phyloP scores from a whole-genome alignment of 2,888 invertebrate genomes.

The Leptopilina syphax region DNA sequence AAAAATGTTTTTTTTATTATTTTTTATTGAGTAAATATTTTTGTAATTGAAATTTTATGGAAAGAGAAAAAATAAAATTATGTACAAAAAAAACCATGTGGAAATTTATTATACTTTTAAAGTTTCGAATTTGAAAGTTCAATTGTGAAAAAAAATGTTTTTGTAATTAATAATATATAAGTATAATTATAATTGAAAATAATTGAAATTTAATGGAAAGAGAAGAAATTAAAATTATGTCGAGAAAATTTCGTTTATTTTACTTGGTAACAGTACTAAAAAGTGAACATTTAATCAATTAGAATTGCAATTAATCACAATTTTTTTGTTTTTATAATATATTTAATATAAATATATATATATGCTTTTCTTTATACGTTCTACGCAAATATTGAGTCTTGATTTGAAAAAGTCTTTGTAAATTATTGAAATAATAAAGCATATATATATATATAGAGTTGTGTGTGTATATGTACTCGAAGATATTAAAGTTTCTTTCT shows the following conservation, averaged over 20 bases:
- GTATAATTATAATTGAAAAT: background rate
- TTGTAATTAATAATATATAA: no score
- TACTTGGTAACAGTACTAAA: slow-evolving; percentile 24
- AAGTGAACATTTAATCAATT: slow-evolving; percentile 1
- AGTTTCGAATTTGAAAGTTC: no score
- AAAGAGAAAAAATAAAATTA: no score
- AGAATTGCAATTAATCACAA: slow-evolving; percentile 31
- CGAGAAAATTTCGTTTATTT: slow-evolving; percentile 17
- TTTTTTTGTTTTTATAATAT: background rate
- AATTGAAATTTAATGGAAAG: background rate
- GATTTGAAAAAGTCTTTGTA: slow-evolving; percentile 4
- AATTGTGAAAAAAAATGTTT: no score
- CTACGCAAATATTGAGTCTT: background rate
- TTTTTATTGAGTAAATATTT: no score
- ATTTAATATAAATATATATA: background rate
- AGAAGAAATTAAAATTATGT: background rate
- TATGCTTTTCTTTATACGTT: slow-evolving; percentile 16
- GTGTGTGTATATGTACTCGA: background rate
- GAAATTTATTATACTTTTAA: no score
- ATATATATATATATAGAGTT: background rate
- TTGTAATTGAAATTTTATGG: no score
- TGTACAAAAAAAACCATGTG: no score
- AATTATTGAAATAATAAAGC: slow-evolving; percentile 26
- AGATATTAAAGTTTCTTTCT: background rate
- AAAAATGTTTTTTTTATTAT: no score